A percentile compares a stretch with the other conserved stretches of the same genome.
These are phyloP conservation scores for Epinephelus lanceolatus DNA, from an alignment of 2,113 vertebrate genomes.

Conservation along the genomic window DNA sequence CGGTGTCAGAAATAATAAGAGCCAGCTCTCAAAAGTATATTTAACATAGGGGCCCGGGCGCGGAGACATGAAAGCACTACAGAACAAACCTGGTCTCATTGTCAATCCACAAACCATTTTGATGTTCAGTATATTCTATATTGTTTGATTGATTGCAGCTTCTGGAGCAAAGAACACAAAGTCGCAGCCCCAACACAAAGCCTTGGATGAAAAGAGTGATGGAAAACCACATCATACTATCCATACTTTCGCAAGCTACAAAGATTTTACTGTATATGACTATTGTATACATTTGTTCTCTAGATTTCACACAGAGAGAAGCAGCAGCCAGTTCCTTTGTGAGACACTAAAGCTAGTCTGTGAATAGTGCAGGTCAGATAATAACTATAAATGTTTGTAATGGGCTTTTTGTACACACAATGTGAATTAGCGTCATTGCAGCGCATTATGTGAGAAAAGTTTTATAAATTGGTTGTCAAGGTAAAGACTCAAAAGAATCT, in stretches of 20 bases:
- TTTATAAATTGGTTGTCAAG: constrained; percentile 10
- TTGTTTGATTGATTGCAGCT: constrained; percentile 33
- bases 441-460: not conserved
- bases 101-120: constrained; percentile 33
- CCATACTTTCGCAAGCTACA: not conserved
- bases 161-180: constrained; percentile 25
- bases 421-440: not conserved
- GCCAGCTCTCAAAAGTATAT: constrained; percentile 37
- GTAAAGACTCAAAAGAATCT: not conserved
- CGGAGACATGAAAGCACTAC: constrained; percentile 37
- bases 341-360: not conserved
- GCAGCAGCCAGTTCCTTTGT: not conserved
- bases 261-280: not conserved
- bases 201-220: not conserved
- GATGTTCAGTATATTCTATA: constrained; percentile 19
- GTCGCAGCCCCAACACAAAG: constrained; percentile 5
- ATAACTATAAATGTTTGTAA: constrained; percentile 1
- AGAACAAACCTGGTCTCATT: constrained; percentile 22
- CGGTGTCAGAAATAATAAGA: constrained; percentile 56
- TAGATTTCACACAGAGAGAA: constrained; percentile 19
- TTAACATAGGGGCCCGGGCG: constrained; percentile 38
- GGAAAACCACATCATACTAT: not conserved
- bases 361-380: constrained; percentile 13
- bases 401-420: not conserved
- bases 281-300: not conserved